Percentiles rank a stretch among this genome's conserved stretches.
Conservation (phyloP, 2,888 invertebrate species). For the Caenorhabditis sp. region DNA sequence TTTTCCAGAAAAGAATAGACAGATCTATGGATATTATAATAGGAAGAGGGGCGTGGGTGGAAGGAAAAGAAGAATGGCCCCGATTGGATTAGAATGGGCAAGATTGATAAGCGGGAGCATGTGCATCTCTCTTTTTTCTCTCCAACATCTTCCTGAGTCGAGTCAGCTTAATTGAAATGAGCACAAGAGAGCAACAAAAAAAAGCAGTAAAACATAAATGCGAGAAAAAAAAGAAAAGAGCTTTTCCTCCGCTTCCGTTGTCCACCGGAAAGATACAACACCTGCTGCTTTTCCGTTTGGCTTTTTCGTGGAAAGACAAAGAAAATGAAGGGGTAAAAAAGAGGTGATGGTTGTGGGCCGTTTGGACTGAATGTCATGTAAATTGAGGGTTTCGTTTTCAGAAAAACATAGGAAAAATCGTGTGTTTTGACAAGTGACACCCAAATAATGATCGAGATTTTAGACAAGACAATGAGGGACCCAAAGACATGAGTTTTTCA, state of each 20-base stretch:
- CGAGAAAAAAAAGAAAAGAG: constrained; percentile 26
- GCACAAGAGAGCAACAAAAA: constrained; percentile 31
- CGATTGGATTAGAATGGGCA: constrained; percentile 50
- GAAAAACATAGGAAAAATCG: neutral
- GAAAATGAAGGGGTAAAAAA: constrained; percentile 10
- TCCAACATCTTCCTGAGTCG: constrained; percentile 35
- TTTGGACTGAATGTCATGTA: constrained; percentile 36
- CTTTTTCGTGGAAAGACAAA: constrained; percentile 21
- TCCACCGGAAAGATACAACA: constrained; percentile 47
- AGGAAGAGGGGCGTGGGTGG: constrained; percentile 29
- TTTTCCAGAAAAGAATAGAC: constrained; percentile 32
- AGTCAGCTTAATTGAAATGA: constrained; percentile 56
- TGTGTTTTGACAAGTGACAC: constrained; percentile 34
- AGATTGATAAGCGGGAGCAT: constrained; percentile 58
- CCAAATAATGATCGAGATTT: constrained; percentile 1
- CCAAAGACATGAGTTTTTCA: neutral
- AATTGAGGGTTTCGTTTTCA: constrained; percentile 26
- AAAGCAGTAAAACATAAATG: constrained; percentile 40
- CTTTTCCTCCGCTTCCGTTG: constrained; percentile 15
- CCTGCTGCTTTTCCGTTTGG: constrained; percentile 38
- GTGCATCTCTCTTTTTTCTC: constrained; percentile 21
- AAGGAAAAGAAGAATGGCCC: constrained; percentile 18
- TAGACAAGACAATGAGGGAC: constrained; percentile 1
- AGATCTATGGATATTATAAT: constrained; percentile 27
- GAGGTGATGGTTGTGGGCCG: constrained; percentile 12